Evolutionary conservation across 2,888 invertebrate species (phyloP).

Genomic region (Leistus spinibarbis): DNA sequence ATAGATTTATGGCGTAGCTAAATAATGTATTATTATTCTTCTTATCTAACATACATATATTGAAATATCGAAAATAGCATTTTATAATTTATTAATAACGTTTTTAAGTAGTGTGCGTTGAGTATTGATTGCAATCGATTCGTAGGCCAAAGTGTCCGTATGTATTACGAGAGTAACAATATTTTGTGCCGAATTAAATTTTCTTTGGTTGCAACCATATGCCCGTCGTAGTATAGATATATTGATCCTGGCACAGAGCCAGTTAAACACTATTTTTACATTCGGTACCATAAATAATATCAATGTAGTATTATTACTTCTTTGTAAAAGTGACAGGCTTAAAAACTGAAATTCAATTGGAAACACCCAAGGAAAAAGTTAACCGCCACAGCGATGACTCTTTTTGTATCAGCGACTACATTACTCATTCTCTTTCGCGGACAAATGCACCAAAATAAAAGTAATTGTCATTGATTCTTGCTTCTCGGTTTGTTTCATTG

Average conservation of each 20-base stretch:
- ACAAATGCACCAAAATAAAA: neutral
- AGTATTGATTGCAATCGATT: neutral
- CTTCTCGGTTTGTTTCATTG: no score
- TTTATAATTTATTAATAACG: no score
- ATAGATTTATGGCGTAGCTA: no score
- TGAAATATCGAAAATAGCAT: no score
- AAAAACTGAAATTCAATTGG: constrained; percentile 22
- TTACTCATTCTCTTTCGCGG: neutral
- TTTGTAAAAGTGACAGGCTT: constrained; percentile 31
- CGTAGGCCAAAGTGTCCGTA: neutral
- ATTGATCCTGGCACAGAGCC: constrained; percentile 32
- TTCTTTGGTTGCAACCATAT: constrained; percentile 33
- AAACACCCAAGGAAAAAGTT: neutral
- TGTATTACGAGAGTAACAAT: constrained; percentile 32
- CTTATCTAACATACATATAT: no score
- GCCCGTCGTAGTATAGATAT: constrained; percentile 30
- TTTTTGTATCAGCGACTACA: neutral
- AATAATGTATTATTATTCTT: no score
- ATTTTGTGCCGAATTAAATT: constrained; percentile 27
- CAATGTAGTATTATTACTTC: constrained; percentile 37
- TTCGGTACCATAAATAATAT: constrained; percentile 35
- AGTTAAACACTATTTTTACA: constrained; percentile 37
- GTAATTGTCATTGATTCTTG: neutral
- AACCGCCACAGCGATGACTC: neutral
- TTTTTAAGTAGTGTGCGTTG: no score